These are phyloP conservation scores for Turritopsis dohrnii DNA, from an alignment of 30 jellyfish, hydroid and myxozoan species.

Conservation along the genomic window DNA sequence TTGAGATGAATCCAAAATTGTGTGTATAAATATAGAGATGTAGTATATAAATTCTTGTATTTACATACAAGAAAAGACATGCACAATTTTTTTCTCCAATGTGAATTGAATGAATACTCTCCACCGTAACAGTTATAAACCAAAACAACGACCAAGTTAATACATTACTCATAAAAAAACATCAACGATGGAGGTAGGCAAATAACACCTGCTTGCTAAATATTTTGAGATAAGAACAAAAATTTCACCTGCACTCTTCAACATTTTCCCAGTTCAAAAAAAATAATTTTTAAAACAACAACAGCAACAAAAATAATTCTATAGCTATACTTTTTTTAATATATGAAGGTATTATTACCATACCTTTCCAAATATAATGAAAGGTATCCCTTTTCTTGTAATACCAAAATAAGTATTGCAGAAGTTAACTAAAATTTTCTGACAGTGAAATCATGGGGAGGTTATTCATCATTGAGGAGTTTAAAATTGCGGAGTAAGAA, in stretches of 20 bases:
- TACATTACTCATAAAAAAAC: neutral
- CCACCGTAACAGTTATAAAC: neutral
- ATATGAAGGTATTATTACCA: too few relatives aligned
- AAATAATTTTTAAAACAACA: neutral
- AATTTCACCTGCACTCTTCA: constrained; percentile 13
- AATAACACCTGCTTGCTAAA: constrained; percentile 9
- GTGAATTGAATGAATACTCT: neutral
- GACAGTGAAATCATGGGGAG: too few relatives aligned
- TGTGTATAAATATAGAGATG: too few relatives aligned
- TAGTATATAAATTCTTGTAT: neutral
- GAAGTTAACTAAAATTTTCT: too few relatives aligned
- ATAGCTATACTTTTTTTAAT: neutral
- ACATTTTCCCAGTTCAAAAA: neutral
- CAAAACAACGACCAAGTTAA: neutral
- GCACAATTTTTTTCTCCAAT: neutral
- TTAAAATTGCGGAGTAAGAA: too few relatives aligned
- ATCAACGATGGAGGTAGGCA: neutral
- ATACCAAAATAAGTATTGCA: too few relatives aligned
- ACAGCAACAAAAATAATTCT: neutral
- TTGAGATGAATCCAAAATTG: neutral
- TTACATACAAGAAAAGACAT: neutral
- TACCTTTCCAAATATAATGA: too few relatives aligned
- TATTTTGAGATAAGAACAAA: constrained; percentile 13
- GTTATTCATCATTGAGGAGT: too few relatives aligned
- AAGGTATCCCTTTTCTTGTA: too few relatives aligned